These are phyloP conservation scores for Burhinus bistriatus DNA, from an alignment of 2,113 vertebrate species.

Conservation along the genomic window DNA sequence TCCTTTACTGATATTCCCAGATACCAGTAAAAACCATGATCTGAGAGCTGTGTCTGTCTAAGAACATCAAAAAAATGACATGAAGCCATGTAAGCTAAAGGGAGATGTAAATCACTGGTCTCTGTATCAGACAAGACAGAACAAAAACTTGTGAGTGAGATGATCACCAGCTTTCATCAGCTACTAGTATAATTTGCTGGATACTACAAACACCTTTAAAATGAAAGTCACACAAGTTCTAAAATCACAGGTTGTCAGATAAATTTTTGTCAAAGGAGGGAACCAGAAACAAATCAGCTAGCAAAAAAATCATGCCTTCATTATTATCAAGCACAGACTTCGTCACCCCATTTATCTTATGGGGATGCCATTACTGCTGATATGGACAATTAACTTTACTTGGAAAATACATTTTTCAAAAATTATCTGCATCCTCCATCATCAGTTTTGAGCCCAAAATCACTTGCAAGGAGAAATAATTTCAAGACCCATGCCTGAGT, in stretches of 20 bases:
- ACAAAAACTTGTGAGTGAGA: not conserved
- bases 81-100: not conserved
- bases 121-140: not conserved
- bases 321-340: not conserved
- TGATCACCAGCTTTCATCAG: not conserved
- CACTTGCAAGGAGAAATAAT: not conserved
- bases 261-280: not conserved
- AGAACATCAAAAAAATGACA: not conserved
- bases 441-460: not conserved
- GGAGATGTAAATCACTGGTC: not conserved
- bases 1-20: not conserved
- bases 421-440: not conserved
- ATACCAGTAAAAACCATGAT: not conserved
- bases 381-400: not conserved
- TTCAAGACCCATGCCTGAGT: not conserved
- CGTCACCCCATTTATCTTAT: not conserved
- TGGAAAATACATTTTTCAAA: constrained; percentile 1
- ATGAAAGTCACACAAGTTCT: not conserved
- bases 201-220: not conserved
- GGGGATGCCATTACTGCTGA: not conserved
- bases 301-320: not conserved
- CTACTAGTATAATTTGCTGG: not conserved
- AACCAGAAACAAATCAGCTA: not conserved
- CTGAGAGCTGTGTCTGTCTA: not conserved
- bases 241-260: not conserved